Evolutionary conservation across 2,113 vertebrate species (phyloP), one percentile per base, ranked within the genome.

Genomic region (Lophotis ruficrista): DNA sequence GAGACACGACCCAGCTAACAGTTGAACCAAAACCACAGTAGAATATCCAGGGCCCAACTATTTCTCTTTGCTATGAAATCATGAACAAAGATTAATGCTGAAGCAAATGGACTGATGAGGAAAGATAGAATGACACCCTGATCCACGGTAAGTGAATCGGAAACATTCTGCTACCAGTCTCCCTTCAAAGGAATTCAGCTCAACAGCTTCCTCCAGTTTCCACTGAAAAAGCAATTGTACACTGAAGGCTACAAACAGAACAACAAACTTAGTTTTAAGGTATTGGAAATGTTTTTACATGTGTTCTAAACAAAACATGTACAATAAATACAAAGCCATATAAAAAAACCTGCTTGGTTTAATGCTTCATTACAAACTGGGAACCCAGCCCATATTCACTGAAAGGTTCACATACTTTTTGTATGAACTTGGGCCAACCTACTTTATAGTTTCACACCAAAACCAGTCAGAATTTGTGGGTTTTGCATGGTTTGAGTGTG

Each of bases 361-460:
- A 85, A 48, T 22, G 11, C 87, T 96, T 89, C 61, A 41, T 66
- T 87, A 81, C 60, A 91, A 84, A 89, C 66, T 83, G 84, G 81
- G 81, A 95, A 87, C 22, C 3, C 16, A 53, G 73, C 73, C 68
- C n/a, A 87, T 12, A 43, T 70, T 84, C 89, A 79, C 20, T 85
- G 83, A 85, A 75, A 87, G 14, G 30, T 66, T 93, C 38, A 50
- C 45, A 50, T 14, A 56, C 27, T 56, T 87, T 83, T 68, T 82
- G 27, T 72, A 60, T 23, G 65, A 95, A 91, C 57, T 60, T 53
- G 16, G 16, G 61, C 87, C 89, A 94, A 93, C 14, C 31, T 62
- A 50, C 65, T 48, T 61, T 64, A 61, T 18, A 58, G 53, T 90
- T 96, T 94, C 75, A 90, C 70, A 95, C 92, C 88, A 93, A 94